Evolutionary conservation across 2,888 invertebrate genomes (phyloP).

Genomic region (Cantharis lateralis): DNA sequence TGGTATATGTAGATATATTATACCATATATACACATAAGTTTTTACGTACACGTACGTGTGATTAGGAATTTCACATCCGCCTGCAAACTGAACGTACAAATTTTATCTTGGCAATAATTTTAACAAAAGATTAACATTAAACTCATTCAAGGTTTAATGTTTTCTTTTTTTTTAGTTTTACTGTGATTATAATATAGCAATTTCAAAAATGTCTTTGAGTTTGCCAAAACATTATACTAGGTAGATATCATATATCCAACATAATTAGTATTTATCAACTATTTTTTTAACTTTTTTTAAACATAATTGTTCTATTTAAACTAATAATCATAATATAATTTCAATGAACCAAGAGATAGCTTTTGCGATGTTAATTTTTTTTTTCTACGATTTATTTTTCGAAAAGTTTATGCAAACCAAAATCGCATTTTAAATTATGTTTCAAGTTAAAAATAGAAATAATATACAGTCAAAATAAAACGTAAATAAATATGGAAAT

Average conservation of each 20-base stretch:
- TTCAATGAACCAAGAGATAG: neutral
- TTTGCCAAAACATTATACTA: neutral
- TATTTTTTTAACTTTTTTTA: too few species aligned
- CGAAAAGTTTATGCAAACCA: neutral
- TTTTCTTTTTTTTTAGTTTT: neutral
- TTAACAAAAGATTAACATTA: neutral
- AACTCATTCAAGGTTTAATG: neutral
- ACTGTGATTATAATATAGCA: neutral
- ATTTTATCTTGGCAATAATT: neutral
- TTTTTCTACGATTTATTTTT: neutral
- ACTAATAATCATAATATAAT: neutral
- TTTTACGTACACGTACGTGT: too few species aligned
- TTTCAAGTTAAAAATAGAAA: neutral
- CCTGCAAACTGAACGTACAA: neutral
- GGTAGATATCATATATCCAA: neutral
- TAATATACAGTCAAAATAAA: neutral
- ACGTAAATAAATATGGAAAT: neutral
- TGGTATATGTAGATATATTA: neutral
- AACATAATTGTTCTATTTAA: neutral
- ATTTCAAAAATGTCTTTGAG: neutral
- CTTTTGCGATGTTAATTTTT: neutral
- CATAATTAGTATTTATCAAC: too few species aligned
- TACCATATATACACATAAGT: too few species aligned
- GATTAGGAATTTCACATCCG: neutral
- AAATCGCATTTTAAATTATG: neutral